Base-by-base conservation (phyloP, 2,888 invertebrate species). In the Cheilosia vulpina region DNA sequence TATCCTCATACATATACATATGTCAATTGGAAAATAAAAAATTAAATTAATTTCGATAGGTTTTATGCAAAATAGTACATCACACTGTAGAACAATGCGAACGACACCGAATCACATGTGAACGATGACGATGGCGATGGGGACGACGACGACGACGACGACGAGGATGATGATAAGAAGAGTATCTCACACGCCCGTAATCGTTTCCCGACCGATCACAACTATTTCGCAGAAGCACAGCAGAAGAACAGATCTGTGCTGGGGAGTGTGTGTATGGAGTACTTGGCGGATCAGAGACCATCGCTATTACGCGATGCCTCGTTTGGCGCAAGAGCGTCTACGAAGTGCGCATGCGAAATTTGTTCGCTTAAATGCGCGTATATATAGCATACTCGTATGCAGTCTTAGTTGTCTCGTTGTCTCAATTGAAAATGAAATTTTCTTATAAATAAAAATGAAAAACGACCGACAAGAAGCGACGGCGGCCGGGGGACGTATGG, bases 121-220 rank as follows among this genome's bases (percentile, higher is more conserved):
- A 76, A 50, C 43, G 66, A 52, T 79, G 63, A 53, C 45, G 75
- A 80, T 60, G 69, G 53, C 52, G 58, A 41, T 27, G 13, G 41
- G 1, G 47, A 63, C 52, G 31, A 53, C 55, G 62, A 55, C 55
- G 27, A 43, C 58, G 43, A 62, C 60, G 7, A 41, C 69, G 34
- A 63, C 55, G 57, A 62, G 21, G 76, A 71, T 72, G 76, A 77
- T 81, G 85, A 81, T 81, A 77, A 81, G 76, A 81, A 53, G 72
- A 80, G 76, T 85, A 81, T 85, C 76, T 72, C 81, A 85, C 80
- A 77, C 85, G 85, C 85, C 85, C 85, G 85, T 85, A 77, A 85
- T 85, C 85, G 85, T 85, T 85, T 85, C 85, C 85, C 85, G 85
- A 85, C 85, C 85, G 85, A 85, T 85, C 81, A 71, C 85, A 85